Conservation (phyloP, 2,113 vertebrate genomes). For the Microtus richardsoni region DNA sequence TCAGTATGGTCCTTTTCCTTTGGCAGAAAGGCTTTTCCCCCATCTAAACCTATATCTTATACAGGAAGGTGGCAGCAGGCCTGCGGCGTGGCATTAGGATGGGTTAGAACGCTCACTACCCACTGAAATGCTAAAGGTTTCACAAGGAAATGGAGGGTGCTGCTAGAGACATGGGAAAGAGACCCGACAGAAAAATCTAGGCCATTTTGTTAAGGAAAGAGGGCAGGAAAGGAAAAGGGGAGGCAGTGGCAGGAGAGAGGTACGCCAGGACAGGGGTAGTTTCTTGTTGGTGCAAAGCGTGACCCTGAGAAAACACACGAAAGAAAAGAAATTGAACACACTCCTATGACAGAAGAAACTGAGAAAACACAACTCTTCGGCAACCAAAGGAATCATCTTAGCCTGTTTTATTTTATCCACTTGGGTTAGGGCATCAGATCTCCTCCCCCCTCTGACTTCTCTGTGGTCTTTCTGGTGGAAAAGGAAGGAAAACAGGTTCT, state of each 20-base stretch:
- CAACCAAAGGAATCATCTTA: not conserved
- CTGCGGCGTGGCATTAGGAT: not conserved
- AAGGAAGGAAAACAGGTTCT: not conserved
- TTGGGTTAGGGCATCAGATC: not conserved
- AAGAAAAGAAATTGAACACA: not conserved
- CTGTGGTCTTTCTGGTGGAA: conserved; percentile 2
- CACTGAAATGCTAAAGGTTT: not conserved
- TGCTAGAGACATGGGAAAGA: not conserved
- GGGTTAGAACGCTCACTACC: not conserved
- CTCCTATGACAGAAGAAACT: not conserved
- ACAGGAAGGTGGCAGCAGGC: not conserved
- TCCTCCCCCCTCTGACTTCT: not conserved
- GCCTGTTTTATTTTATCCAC: not conserved
- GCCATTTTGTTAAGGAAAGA: not conserved
- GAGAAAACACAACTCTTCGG: not conserved
- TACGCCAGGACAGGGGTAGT: not conserved
- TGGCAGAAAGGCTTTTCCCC: not conserved
- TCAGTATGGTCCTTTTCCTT: conserved; percentile 16
- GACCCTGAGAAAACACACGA: not conserved
- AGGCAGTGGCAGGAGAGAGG: not conserved
- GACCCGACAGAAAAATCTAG: not conserved
- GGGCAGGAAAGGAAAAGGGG: not conserved
- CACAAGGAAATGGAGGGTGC: not conserved
- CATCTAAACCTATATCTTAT: not conserved
- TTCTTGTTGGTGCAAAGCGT: not conserved